Percentiles rank a stretch among this genome's conserved stretches.
These are phyloP conservation scores for Microctenopoma stevenorrisi DNA, from an alignment of 2,797 vertebrate species.

Conservation along the genomic window DNA sequence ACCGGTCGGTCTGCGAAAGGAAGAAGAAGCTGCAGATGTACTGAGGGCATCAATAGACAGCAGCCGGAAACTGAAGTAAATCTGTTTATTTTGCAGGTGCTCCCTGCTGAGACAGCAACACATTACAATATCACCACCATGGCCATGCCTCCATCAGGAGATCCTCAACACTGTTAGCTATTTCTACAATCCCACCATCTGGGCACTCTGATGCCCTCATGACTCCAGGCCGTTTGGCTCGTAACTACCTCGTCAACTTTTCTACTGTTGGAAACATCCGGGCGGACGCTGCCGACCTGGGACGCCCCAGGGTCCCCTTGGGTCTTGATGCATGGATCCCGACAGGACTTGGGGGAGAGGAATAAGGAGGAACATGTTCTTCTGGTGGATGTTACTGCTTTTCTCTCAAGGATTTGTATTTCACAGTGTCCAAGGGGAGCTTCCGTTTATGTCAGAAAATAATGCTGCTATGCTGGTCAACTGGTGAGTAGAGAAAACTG, in stretches of 20 bases:
- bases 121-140: background rate
- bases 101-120: too few relatives aligned
- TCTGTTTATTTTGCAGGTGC: background rate
- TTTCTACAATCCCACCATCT: conserved; percentile 23
- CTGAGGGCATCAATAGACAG: conserved; percentile 11
- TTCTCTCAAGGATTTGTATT: conserved; percentile 68
- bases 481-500: conserved; percentile 85
- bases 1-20: conserved; percentile 11
- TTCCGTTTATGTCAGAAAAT: conserved; percentile 89
- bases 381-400: conserved; percentile 84
- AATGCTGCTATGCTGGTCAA: conserved; percentile 90
- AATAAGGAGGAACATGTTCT: conserved; percentile 72
- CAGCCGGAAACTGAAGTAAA: conserved; percentile 28
- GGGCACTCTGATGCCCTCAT: conserved; percentile 68
- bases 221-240: conserved; percentile 63
- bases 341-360: conserved; percentile 64
- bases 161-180: conserved; percentile 23
- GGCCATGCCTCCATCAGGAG: conserved; percentile 55
- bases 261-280: conserved; percentile 28
- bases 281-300: conserved; percentile 54
- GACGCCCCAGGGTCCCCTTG: conserved; percentile 56
- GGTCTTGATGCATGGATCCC: conserved; percentile 77
- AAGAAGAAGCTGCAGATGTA: conserved; percentile 6
- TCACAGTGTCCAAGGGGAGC: conserved; percentile 81
- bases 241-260: conserved; percentile 33